Conservation (phyloP, 2,113 vertebrate species). For the Dolichotis patagonum region DNA sequence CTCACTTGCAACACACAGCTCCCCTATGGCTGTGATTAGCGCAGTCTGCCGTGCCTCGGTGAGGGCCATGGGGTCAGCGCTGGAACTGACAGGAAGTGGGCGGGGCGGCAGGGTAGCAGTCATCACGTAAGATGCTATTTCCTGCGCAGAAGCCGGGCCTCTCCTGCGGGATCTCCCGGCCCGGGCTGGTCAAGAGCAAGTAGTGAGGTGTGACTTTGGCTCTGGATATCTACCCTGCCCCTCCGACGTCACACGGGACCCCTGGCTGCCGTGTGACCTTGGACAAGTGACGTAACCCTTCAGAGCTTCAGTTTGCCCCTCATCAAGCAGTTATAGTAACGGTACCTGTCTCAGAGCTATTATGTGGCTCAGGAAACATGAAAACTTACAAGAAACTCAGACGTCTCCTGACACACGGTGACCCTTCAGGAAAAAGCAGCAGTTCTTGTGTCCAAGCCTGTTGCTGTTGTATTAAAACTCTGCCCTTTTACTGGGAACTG, state of each 20-base stretch:
- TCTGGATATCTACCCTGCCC: not conserved
- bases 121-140: not conserved
- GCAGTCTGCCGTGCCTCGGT: not conserved
- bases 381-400: not conserved
- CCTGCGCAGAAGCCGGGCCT: not conserved
- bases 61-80: not conserved
- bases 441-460: too few species aligned
- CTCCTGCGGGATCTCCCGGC: not conserved
- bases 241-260: not conserved
- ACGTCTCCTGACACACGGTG: rapidly evolving
- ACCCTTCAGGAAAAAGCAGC: not conserved
- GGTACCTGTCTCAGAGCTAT: too few species aligned
- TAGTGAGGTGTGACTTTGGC: not conserved
- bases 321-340: not conserved
- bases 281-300: not conserved
- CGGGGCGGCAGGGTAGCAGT: not conserved
- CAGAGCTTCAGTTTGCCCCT: not conserved
- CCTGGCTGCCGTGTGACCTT: not conserved
- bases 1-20: not conserved
- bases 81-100: not conserved
- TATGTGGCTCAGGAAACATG: not conserved
- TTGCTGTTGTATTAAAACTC: not conserved
- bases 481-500: not conserved
- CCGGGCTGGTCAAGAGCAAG: not conserved
- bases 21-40: not conserved